Percentiles rank a stretch among this genome's conserved stretches.
Evolutionary conservation across 2,888 invertebrate genomes (phyloP).

Genomic region (Eristalis tenax): DNA sequence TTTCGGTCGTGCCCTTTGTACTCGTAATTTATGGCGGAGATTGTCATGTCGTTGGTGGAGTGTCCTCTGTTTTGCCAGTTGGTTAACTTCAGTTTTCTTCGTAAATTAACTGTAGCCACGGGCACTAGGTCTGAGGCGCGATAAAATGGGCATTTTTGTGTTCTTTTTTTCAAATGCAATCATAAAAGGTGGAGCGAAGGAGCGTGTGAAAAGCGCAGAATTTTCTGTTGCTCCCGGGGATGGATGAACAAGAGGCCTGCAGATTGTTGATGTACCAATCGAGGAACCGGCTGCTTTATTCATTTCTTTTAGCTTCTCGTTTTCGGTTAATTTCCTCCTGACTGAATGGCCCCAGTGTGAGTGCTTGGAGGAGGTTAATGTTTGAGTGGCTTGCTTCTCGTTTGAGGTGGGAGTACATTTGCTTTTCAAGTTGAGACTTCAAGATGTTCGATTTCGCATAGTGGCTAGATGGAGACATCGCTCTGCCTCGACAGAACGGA

Average conservation of each 20-base stretch:
- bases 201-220: conserved; percentile 8
- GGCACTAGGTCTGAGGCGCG: conserved; percentile 13
- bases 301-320: background rate
- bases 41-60: background rate
- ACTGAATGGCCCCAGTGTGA: background rate
- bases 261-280: background rate
- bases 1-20: background rate
- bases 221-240: background rate
- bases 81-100: conserved; percentile 29
- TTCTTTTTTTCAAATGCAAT: conserved; percentile 29
- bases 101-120: conserved; percentile 32
- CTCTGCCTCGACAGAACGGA: background rate
- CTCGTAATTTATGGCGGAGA: conserved; percentile 1
- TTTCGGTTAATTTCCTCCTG: conserved; percentile 1
- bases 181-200: conserved; percentile 12
- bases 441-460: background rate
- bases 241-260: background rate
- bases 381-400: background rate
- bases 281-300: background rate
- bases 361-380: background rate
- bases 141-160: conserved; percentile 31
- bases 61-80: conserved; percentile 31
- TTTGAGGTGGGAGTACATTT: background rate
- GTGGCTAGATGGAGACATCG: background rate
- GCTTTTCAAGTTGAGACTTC: background rate